Evolutionary conservation across 2,797 vertebrate species (phyloP).

Genomic region (Okamejei kenojei): DNA sequence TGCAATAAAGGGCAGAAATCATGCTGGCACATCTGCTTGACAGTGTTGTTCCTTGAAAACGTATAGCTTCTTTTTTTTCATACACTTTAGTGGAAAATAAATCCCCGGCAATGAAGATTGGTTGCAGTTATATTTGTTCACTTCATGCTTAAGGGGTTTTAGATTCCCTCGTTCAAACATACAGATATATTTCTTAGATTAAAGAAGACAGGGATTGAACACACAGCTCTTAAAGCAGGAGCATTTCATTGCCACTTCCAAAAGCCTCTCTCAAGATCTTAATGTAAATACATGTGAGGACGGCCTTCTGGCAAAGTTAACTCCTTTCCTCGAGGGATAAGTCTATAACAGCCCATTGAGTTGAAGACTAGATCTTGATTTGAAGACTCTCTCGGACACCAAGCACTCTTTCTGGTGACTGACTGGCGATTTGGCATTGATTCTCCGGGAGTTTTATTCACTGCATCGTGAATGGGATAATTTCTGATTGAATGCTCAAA

Average conservation of each 20-base stretch:
- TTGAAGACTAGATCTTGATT: background rate
- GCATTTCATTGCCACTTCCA: background rate
- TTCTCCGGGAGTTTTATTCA: background rate
- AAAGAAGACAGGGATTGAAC: background rate
- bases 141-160: constrained; percentile 21
- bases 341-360: background rate
- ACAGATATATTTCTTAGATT: background rate
- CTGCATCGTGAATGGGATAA: background rate
- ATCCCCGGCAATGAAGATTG: constrained; percentile 6
- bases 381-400: background rate
- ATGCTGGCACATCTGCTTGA: background rate
- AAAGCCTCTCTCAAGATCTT: background rate
- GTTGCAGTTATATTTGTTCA: constrained; percentile 24
- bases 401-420: background rate
- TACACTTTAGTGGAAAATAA: constrained; percentile 19
- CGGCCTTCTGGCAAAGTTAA: background rate
- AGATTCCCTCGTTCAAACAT: background rate
- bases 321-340: background rate
- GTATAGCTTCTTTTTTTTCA: background rate
- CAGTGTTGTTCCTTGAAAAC: constrained; percentile 5
- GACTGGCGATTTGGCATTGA: background rate
- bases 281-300: background rate
- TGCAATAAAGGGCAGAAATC: constrained; percentile 14
- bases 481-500: background rate
- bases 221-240: background rate